phyloP scores from a whole-genome alignment of 2,888 invertebrate genomes.

The Bugulina stolonifera region DNA sequence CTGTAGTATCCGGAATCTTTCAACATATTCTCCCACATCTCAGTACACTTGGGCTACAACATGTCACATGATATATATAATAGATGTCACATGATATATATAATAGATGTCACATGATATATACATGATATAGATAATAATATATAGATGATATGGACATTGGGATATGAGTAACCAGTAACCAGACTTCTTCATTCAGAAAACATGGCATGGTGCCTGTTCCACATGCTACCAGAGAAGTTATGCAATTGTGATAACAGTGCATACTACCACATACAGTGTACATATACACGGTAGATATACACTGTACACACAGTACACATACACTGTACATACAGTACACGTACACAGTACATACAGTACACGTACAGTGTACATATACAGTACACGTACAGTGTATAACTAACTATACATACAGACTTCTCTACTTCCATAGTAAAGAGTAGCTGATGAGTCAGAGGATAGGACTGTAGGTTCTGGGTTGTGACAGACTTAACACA shows the following conservation, averaged over 20 bases:
- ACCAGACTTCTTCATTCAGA: too few species aligned
- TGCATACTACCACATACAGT: too few species aligned
- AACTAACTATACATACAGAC: not conserved
- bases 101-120: too few species aligned
- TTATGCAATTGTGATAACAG: too few species aligned
- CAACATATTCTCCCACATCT: not conserved
- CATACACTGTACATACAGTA: not conserved
- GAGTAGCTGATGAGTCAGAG: constrained; percentile 20
- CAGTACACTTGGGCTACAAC: not conserved
- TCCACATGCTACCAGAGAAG: too few species aligned
- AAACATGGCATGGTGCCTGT: too few species aligned
- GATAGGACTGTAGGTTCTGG: constrained; percentile 7
- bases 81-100: too few species aligned
- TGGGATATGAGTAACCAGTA: too few species aligned
- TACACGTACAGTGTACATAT: not conserved
- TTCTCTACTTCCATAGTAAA: constrained; percentile 14
- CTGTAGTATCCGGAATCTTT: not conserved
- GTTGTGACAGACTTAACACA: constrained; percentile 4
- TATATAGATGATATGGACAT: too few species aligned
- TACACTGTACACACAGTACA: not conserved
- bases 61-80: too few species aligned
- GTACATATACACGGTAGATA: too few species aligned
- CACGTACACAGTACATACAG: not conserved
- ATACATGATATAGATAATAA: too few species aligned
- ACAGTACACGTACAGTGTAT: not conserved